Evolutionary conservation across 2,797 vertebrate genomes (phyloP).

Genomic region (Enteromius paludinosus): DNA sequence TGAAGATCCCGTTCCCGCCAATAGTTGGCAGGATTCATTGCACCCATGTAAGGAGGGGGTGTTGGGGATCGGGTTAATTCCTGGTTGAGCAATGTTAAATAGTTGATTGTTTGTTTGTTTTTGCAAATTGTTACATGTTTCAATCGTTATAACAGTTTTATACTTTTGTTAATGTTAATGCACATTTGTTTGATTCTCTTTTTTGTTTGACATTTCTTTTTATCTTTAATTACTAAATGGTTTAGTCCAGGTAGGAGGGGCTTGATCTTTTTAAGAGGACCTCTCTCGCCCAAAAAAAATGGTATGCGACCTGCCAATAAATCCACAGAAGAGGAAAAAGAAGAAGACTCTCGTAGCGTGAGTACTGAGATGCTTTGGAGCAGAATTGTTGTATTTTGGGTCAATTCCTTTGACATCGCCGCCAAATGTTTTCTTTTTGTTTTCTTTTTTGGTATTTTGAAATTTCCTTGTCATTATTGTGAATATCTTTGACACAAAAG

Average conservation of each 20-base stretch:
- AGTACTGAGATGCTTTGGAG: background rate
- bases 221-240: background rate
- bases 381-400: background rate
- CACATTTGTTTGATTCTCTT: background rate
- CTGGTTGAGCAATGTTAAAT: background rate
- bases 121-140: background rate
- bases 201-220: background rate
- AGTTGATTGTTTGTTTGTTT: background rate
- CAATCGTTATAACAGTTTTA: background rate
- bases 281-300: background rate
- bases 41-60: background rate
- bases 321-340: no score
- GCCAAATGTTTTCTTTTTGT: background rate
- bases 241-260: background rate
- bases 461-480: background rate
- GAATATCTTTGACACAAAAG: background rate
- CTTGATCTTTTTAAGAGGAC: no score
- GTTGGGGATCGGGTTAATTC: background rate
- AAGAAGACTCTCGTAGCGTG: background rate
- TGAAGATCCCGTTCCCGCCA: background rate
- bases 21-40: background rate
- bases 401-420: background rate
- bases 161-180: background rate
- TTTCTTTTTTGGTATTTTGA: background rate
- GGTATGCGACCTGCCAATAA: no score